Conservation (phyloP, 35 echinoderm and acorn worm genomes). For the Apostichopus californicus region DNA sequence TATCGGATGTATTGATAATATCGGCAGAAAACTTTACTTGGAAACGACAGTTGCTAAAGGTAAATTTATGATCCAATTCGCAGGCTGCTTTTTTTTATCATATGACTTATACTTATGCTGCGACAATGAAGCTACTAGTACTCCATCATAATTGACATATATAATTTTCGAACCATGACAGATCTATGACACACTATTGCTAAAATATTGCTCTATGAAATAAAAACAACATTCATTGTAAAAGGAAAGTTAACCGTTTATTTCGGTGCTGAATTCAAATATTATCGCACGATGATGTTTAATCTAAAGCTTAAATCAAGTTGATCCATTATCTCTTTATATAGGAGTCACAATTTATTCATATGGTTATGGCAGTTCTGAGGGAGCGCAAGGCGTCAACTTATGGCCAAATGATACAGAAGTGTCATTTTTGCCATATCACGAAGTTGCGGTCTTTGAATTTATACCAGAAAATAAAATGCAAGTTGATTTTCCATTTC, state of each 20-base stretch:
- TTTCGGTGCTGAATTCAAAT: neutral
- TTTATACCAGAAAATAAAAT: neutral
- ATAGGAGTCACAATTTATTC: conserved; percentile 3
- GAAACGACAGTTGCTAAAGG: neutral
- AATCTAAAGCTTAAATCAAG: neutral
- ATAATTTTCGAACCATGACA: neutral
- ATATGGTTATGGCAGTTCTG: neutral
- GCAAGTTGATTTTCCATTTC: neutral
- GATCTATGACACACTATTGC: neutral
- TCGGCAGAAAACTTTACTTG: neutral
- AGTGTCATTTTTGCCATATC: neutral
- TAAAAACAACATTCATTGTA: neutral
- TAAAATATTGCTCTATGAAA: neutral
- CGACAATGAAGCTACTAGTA: too few species aligned
- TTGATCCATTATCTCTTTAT: neutral
- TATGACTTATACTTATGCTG: neutral
- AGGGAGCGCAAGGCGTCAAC: conserved; percentile 4
- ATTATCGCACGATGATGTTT: neutral
- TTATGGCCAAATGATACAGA: neutral
- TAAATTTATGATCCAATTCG: neutral
- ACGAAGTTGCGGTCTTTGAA: neutral
- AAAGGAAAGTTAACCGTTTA: neutral
- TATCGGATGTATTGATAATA: neutral
- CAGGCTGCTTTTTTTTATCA: neutral
- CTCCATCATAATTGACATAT: neutral